Evolutionary conservation across 2,797 vertebrate species (phyloP), one percentile per base, ranked within the genome.

Genomic region (Sphenopsis melanotis): DNA sequence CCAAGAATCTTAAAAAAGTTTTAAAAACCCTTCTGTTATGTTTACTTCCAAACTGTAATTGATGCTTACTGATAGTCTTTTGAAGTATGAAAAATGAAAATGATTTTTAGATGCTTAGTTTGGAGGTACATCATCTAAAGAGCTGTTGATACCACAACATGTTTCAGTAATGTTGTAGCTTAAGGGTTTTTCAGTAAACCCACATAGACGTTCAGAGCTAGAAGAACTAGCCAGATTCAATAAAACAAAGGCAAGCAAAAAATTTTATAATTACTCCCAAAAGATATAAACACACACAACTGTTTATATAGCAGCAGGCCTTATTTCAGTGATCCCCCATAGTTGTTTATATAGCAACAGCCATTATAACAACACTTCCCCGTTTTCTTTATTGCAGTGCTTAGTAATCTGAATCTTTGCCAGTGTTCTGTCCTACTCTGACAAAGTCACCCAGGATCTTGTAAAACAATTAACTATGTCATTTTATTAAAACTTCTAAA

Each of bases 401-500:
- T 97, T 87, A 84, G 95, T 96, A 94, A 94, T 96, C 94, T 94
- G 94, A 90, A 90, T 77, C 85, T 78, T 81, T 91, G 77, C 95
- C 94, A 61, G 86, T 63, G 76, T 92, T 97, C 93, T 44, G 84
- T 96, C 84, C 74, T 77, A 56, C 77, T 78, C 88, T 79, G 95
- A 92, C 85, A 87, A 94, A 83, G 55, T 93, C 90, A 90, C 93
- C 94, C 88, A 94, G 72, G 57, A 92, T 75, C 74, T 94, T 96
- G 91, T 95, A 95, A 93, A 94, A 87, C 91, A 94, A 95, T 95
- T 94, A 94, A 94, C 86, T 83, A 83, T 96, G 92, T 95, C 66
- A 94, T 97, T 97, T 97, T 95, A 95, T 95, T 97, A 93, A 96
- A 97, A 94, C 93, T 95, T 94, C 70, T 26, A 47, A 63, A 63